These are phyloP conservation scores for Phataginus tetradactyla DNA, from an alignment of 2,797 vertebrate genomes.

Conservation along the genomic window DNA sequence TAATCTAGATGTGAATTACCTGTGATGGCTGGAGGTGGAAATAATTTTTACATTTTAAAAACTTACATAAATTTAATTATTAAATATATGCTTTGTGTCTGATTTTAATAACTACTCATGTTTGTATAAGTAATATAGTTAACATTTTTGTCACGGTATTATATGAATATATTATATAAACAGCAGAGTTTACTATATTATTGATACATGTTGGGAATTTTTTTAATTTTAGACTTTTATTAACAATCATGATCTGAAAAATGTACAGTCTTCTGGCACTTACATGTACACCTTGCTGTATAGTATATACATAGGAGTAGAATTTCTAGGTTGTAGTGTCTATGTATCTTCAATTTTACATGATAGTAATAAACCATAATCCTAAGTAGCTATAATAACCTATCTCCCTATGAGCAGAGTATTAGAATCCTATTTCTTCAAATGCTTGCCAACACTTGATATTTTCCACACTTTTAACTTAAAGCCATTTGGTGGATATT, in stretches of 20 bases:
- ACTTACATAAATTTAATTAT: background rate
- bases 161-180: background rate
- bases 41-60: background rate
- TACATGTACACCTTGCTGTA: background rate
- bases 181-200: background rate
- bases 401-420: background rate
- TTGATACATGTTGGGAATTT: background rate
- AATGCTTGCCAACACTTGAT: background rate
- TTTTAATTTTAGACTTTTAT: background rate
- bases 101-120: background rate
- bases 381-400: background rate
- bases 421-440: background rate
- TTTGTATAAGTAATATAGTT: background rate
- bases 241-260: background rate
- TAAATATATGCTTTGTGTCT: background rate
- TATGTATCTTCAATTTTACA: background rate
- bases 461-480: background rate
- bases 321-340: background rate
- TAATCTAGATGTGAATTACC: background rate
- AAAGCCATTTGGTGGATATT: background rate
- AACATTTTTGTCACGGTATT: background rate
- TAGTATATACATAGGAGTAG: background rate
- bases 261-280: background rate
- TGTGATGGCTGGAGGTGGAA: background rate
- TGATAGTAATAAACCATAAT: background rate